A percentile compares a stretch with the other conserved stretches of the same genome.
phyloP scores from a whole-genome alignment of 2,797 vertebrate species.

The Rhabdomys pumilio region DNA sequence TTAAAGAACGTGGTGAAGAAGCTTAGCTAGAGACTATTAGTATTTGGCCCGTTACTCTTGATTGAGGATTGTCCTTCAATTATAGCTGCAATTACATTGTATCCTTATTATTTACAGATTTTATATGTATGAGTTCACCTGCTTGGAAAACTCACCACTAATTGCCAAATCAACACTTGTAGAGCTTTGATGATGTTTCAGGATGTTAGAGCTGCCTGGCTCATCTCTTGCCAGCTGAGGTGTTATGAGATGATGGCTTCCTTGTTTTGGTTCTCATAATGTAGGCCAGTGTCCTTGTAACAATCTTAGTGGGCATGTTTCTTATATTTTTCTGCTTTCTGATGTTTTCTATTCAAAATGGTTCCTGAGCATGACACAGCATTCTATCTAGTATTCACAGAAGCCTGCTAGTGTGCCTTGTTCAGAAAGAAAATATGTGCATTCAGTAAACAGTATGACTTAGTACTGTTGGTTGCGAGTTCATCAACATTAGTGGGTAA shows the following conservation, averaged over 20 bases:
- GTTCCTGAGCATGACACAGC: neutral
- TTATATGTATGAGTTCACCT: neutral
- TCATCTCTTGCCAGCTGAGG: neutral
- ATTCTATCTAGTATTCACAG: neutral
- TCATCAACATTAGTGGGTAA: neutral
- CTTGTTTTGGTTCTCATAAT: neutral
- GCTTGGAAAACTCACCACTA: neutral
- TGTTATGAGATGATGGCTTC: neutral
- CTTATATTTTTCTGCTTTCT: slow-evolving; percentile 3
- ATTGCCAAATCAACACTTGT: neutral
- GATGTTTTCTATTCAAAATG: slow-evolving; percentile 5
- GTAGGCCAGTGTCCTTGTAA: neutral
- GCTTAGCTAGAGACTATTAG: neutral
- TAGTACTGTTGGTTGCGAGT: neutral
- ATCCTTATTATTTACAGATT: neutral
- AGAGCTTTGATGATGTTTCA: neutral
- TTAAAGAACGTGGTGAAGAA: slow-evolving; percentile 7
- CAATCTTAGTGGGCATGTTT: neutral
- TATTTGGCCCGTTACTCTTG: slow-evolving; percentile 36
- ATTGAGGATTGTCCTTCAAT: slow-evolving; percentile 53
- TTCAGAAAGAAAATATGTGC: neutral
- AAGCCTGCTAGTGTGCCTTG: neutral
- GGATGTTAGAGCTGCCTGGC: neutral
- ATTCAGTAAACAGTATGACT: neutral
- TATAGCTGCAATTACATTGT: neutral